Conservation (phyloP, 2,113 vertebrate genomes). For the Phylloscopus trochilus region DNA sequence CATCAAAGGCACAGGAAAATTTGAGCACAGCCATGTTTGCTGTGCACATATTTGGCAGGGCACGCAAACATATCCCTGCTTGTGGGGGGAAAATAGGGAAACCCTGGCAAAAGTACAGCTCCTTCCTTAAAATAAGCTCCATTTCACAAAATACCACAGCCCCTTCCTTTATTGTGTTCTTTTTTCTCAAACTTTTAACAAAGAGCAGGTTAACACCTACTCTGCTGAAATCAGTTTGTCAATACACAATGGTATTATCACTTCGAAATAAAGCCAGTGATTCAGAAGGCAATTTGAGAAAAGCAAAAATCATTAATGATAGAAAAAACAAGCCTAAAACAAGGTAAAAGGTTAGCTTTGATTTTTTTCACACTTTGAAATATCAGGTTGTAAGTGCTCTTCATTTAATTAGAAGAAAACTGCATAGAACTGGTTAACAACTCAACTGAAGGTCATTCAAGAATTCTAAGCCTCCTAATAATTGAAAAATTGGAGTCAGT, state of each 20-base stretch:
- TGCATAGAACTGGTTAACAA: background rate
- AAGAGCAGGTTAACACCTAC: background rate
- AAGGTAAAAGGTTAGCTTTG: background rate
- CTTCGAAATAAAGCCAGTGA: background rate
- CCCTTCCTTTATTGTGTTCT: rapidly evolving
- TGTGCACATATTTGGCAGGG: rapidly evolving
- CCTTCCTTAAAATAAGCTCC: background rate
- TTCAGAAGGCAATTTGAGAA: background rate
- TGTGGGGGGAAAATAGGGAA: rapidly evolving
- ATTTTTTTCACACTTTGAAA: background rate
- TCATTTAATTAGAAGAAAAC: background rate
- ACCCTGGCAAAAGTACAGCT: background rate
- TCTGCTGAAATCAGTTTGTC: background rate
- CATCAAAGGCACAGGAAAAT: background rate
- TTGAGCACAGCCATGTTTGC: rapidly evolving
- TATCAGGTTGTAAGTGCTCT: background rate
- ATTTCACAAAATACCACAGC: background rate
- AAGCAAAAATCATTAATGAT: background rate
- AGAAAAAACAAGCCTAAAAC: background rate
- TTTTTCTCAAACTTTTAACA: background rate
- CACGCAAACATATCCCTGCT: rapidly evolving
- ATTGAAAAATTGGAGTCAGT: background rate
- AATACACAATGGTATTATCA: background rate
- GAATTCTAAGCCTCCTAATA: background rate
- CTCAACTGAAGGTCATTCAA: background rate